phyloP scores from a whole-genome alignment of 2,888 invertebrate genomes.

The Acanthosepion pharaonis region DNA sequence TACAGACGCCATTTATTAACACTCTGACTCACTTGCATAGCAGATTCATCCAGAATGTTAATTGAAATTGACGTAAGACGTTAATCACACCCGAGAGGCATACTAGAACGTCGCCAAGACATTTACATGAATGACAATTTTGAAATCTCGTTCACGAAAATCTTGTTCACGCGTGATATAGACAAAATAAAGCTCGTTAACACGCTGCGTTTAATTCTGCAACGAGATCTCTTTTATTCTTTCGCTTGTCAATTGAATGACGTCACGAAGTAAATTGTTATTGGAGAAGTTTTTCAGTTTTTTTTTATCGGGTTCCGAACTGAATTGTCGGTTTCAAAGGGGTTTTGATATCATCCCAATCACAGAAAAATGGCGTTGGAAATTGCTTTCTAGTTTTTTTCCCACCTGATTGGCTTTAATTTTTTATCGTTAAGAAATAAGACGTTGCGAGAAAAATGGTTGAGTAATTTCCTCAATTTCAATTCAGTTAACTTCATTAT shows the following conservation, averaged over 20 bases:
- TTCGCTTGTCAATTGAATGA: not conserved
- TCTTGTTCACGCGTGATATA: no score
- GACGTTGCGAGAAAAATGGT: conserved; percentile 3
- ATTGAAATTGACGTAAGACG: no score
- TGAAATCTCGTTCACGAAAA: no score
- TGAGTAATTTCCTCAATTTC: conserved; percentile 10
- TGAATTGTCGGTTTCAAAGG: not conserved
- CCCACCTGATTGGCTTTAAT: not conserved
- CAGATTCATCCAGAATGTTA: no score
- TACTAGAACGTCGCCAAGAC: no score
- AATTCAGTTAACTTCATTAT: conserved; percentile 6
- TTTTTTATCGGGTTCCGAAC: not conserved
- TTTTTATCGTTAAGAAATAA: not conserved
- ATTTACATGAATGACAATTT: no score
- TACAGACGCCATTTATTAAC: no score
- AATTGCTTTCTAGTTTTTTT: not conserved
- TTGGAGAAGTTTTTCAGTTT: not conserved
- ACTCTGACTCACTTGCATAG: no score
- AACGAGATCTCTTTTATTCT: not conserved
- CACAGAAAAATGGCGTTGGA: not conserved
- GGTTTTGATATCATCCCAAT: not conserved
- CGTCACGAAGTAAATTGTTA: not conserved
- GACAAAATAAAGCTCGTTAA: no score
- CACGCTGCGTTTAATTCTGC: not conserved
- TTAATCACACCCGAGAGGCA: no score